A percentile compares a stretch with the other conserved stretches of the same genome.
Evolutionary conservation across 2,113 vertebrate genomes (phyloP).

Genomic region (Larimichthys crocea): DNA sequence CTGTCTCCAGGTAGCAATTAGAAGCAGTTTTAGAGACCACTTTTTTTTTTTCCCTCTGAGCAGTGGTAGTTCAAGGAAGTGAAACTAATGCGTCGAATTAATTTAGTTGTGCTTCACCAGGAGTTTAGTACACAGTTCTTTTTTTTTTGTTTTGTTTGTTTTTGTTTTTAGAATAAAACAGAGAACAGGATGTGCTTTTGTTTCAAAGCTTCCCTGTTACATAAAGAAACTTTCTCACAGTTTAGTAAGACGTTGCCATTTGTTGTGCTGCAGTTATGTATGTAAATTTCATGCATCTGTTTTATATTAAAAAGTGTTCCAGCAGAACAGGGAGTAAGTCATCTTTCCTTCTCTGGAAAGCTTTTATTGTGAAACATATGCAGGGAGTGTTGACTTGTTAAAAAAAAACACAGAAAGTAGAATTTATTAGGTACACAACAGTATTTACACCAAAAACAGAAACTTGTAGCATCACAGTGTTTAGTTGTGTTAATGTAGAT

Average conservation of each 20-base stretch:
- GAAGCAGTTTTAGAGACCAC: constrained; percentile 24
- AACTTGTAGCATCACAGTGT: background rate
- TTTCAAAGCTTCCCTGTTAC: background rate
- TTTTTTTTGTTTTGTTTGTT: background rate
- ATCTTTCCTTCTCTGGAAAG: background rate
- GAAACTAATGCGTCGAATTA: constrained; percentile 46
- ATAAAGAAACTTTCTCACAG: background rate
- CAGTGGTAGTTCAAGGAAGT: constrained; percentile 27
- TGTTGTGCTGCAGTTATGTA: background rate
- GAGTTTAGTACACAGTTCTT: constrained; percentile 1
- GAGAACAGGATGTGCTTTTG: background rate
- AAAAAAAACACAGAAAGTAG: background rate
- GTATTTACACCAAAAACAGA: background rate
- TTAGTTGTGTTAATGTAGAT: background rate
- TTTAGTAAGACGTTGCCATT: background rate
- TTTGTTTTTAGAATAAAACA: background rate
- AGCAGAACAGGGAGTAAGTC: background rate
- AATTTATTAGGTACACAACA: background rate
- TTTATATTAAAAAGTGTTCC: constrained; percentile 21
- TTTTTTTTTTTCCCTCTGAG: constrained; percentile 2
- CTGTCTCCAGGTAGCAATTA: constrained; percentile 78
- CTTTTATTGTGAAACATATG: constrained; percentile 30
- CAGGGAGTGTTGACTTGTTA: background rate
- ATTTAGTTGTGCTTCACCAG: constrained; percentile 31
- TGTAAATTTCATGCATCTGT: constrained; percentile 11